Conservation (phyloP, 2,888 invertebrate species). For the Leucozona laternaria region DNA sequence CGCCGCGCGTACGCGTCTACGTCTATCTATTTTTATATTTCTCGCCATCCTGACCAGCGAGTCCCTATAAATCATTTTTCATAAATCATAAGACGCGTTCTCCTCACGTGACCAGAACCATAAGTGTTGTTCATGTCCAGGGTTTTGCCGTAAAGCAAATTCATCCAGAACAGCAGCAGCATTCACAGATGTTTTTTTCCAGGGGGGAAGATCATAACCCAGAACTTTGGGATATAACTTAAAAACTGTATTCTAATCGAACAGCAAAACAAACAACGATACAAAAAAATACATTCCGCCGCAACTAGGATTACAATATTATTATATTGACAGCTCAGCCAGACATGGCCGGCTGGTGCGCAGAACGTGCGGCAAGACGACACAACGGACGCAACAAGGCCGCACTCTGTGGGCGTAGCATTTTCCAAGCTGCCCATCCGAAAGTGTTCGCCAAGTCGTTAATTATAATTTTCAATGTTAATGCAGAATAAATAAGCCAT, state of each 20-base stretch:
- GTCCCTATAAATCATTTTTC: slow-evolving; percentile 77
- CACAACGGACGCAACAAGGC: slow-evolving; percentile 75
- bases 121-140: slow-evolving; percentile 42
- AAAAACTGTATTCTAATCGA: slow-evolving; percentile 56
- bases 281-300: not conserved
- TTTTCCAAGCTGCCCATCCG: slow-evolving; percentile 68
- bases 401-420: slow-evolving; percentile 77
- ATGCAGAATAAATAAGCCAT: slow-evolving; percentile 78
- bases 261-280: slow-evolving; percentile 22
- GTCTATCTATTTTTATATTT: slow-evolving; percentile 58
- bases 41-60: slow-evolving; percentile 35
- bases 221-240: slow-evolving; percentile 8
- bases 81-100: slow-evolving; percentile 76
- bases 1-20: slow-evolving; percentile 10
- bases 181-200: slow-evolving; percentile 37
- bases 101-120: slow-evolving; percentile 66
- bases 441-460: slow-evolving; percentile 76
- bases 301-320: slow-evolving; percentile 46
- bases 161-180: not conserved
- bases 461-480: slow-evolving; percentile 78
- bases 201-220: not conserved
- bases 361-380: slow-evolving; percentile 44
- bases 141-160: not conserved
- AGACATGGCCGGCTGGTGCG: slow-evolving; percentile 61
- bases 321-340: slow-evolving; percentile 61